phyloP scores from a whole-genome alignment of 2,113 vertebrate genomes.

The Nibea coibor region DNA sequence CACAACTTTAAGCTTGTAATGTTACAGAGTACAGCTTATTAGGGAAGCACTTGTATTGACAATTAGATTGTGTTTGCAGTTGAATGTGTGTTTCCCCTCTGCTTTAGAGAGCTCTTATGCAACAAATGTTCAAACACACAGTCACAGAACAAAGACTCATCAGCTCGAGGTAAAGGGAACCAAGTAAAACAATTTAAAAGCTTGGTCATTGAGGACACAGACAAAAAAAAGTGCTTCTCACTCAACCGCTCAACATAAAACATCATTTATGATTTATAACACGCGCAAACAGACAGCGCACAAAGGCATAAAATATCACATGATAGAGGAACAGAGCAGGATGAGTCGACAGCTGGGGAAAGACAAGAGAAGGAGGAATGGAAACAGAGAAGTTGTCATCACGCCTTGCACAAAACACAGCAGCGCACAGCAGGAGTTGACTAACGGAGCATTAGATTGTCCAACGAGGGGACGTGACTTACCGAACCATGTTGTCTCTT shows the following conservation, averaged over 20 bases:
- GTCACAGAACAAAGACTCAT: not conserved
- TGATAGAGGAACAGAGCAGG: constrained; percentile 42
- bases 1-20: not conserved
- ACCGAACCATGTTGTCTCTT: constrained; percentile 84
- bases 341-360: constrained; percentile 46
- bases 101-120: not conserved
- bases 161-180: not conserved
- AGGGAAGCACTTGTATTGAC: not conserved
- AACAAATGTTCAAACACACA: not conserved
- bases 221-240: not conserved
- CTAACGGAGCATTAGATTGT: constrained; percentile 20
- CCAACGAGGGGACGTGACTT: constrained; percentile 64
- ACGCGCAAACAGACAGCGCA: constrained; percentile 23
- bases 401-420: constrained; percentile 38
- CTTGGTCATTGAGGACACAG: not conserved
- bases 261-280: constrained; percentile 25
- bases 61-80: not conserved
- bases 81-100: not conserved
- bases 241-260: constrained; percentile 13
- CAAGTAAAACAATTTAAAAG: not conserved
- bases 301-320: constrained; percentile 44
- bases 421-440: constrained; percentile 18
- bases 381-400: constrained; percentile 76
- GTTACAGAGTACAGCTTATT: not conserved
- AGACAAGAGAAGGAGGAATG: constrained; percentile 70